These are phyloP conservation scores for Thelaira solivaga DNA, from an alignment of 2,888 invertebrate genomes.

Conservation along the genomic window DNA sequence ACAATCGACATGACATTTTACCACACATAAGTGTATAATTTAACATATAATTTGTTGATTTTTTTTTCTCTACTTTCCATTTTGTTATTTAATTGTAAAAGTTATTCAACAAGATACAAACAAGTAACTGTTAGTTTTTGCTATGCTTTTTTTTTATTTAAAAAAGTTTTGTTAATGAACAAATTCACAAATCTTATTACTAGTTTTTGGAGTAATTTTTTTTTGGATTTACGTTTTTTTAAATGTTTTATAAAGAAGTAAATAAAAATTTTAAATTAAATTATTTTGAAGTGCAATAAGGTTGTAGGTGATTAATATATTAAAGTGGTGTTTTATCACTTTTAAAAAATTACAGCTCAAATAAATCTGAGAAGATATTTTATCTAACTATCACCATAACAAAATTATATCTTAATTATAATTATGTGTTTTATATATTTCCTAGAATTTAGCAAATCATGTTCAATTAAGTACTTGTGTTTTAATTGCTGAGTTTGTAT, in stretches of 20 bases:
- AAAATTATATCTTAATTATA: too few species aligned
- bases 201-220: background rate
- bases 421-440: too few species aligned
- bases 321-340: too few species aligned
- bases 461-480: too few species aligned
- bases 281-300: too few species aligned
- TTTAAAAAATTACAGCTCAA: too few species aligned
- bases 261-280: too few species aligned
- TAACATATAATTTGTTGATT: constrained; percentile 46
- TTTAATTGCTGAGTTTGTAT: too few species aligned
- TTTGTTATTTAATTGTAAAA: constrained; percentile 58
- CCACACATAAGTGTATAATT: constrained; percentile 61
- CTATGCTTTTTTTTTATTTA: background rate
- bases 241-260: background rate
- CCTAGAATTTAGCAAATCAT: too few species aligned
- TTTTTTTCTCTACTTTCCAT: background rate
- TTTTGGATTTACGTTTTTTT: background rate
- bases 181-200: constrained; percentile 21
- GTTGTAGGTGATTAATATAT: background rate
- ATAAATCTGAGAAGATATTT: too few species aligned
- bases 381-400: too few species aligned
- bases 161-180: constrained; percentile 25
- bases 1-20: constrained; percentile 64
- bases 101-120: constrained; percentile 38
- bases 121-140: background rate